Conservation (phyloP, 2,888 invertebrate genomes). For the Patella pellucida region DNA sequence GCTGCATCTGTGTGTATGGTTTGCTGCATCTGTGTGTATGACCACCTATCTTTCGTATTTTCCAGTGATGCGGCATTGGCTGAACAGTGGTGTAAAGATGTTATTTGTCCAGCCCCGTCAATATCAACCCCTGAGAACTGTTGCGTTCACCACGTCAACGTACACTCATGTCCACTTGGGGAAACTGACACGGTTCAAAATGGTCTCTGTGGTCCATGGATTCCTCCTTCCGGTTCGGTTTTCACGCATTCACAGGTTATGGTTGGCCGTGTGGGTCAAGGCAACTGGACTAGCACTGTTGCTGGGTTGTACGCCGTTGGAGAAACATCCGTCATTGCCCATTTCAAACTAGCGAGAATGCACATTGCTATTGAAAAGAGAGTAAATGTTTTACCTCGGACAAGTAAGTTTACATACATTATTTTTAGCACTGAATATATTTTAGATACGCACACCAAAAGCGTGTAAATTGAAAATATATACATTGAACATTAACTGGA, state of each 20-base stretch:
- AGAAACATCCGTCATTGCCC: conserved; percentile 58
- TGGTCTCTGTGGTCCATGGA: conserved; percentile 64
- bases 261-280: conserved; percentile 46
- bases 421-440: no score
- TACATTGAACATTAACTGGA: no score
- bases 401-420: conserved; percentile 40
- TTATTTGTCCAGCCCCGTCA: conserved; percentile 46
- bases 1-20: no score
- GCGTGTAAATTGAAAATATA: no score
- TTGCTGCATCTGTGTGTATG: no score
- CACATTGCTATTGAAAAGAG: conserved; percentile 53
- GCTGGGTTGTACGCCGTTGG: conserved; percentile 52
- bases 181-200: conserved; percentile 29
- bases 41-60: no score
- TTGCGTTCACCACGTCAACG: conserved; percentile 56
- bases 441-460: no score
- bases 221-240: conserved; percentile 49
- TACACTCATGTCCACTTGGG: conserved; percentile 49
- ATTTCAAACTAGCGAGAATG: conserved; percentile 59
- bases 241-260: conserved; percentile 57
- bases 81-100: conserved; percentile 54
- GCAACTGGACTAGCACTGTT: conserved; percentile 54
- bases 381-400: conserved; percentile 49
- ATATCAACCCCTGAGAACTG: conserved; percentile 49
- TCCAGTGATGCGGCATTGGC: conserved; percentile 45